A percentile compares a stretch with the other conserved stretches of the same genome.
phyloP scores from a whole-genome alignment of 1,140 invertebrate species.

The Melipona quadrifasciata region DNA sequence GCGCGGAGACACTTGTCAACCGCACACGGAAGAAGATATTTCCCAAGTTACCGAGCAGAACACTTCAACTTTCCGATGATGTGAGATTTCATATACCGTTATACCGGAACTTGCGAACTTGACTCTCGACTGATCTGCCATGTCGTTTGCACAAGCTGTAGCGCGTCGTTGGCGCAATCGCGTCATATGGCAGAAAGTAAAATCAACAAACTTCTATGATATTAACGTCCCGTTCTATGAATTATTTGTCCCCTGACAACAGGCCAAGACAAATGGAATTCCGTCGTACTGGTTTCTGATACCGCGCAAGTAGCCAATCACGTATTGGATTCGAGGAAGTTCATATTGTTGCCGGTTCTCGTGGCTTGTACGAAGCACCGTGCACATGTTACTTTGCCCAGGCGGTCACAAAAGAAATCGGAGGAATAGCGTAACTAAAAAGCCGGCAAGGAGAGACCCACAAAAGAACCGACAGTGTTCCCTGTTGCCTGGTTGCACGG shows the following conservation, averaged over 20 bases:
- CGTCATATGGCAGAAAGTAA: not conserved
- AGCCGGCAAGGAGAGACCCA: constrained; percentile 38
- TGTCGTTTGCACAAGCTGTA: not conserved
- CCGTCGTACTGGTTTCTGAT: not conserved
- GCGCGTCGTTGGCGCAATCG: not conserved
- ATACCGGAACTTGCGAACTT: not conserved
- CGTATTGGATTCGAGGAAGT: not conserved
- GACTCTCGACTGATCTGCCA: not conserved
- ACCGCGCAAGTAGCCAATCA: not conserved
- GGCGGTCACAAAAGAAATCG: constrained; percentile 35
- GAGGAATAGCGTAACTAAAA: constrained; percentile 54
- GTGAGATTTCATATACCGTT: not conserved
- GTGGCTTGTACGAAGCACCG: constrained; percentile 12
- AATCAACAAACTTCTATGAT: not conserved
- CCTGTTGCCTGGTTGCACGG: not conserved
- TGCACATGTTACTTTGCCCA: constrained; percentile 47
- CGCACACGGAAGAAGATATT: not conserved
- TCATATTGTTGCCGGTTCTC: constrained; percentile 16
- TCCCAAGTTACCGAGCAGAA: not conserved
- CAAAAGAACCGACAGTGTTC: constrained; percentile 52
- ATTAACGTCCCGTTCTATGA: not conserved
- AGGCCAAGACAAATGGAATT: not conserved
- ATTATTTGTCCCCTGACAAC: not conserved
- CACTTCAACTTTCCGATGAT: not conserved
- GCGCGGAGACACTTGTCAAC: not conserved